A percentile compares a stretch with the other conserved stretches of the same genome.
These are phyloP conservation scores for Lithophane semibrunnea DNA, from an alignment of 2,888 invertebrate genomes.

Conservation along the genomic window DNA sequence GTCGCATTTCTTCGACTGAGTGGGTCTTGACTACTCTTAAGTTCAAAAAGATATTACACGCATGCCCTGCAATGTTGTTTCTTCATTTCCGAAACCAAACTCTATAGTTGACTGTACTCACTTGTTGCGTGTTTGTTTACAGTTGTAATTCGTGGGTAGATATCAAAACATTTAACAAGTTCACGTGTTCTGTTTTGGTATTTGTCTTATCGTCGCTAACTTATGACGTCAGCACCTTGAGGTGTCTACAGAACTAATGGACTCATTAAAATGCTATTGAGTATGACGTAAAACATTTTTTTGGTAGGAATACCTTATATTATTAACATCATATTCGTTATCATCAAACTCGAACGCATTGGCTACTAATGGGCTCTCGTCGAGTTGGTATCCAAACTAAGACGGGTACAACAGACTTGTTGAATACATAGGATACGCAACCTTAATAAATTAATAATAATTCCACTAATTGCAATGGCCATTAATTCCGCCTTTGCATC, in stretches of 20 bases:
- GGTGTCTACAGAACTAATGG: not conserved
- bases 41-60: not conserved
- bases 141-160: not conserved
- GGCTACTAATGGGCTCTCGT: not conserved
- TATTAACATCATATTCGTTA: not conserved
- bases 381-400: not conserved
- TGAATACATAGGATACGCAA: not conserved
- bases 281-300: not conserved
- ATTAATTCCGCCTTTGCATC: not conserved
- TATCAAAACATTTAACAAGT: not conserved
- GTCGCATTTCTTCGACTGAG: not conserved
- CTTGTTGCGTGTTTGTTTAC: not conserved
- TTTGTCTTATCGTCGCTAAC: not conserved
- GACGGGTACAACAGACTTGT: not conserved
- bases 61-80: not conserved
- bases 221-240: not conserved
- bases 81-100: not conserved
- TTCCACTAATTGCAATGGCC: no score
- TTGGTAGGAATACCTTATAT: not conserved
- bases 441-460: not conserved
- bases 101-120: not conserved
- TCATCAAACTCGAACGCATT: not conserved
- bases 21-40: not conserved
- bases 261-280: not conserved
- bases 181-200: not conserved